phyloP scores from a whole-genome alignment of 2,888 invertebrate genomes.

The Cancer borealis region DNA sequence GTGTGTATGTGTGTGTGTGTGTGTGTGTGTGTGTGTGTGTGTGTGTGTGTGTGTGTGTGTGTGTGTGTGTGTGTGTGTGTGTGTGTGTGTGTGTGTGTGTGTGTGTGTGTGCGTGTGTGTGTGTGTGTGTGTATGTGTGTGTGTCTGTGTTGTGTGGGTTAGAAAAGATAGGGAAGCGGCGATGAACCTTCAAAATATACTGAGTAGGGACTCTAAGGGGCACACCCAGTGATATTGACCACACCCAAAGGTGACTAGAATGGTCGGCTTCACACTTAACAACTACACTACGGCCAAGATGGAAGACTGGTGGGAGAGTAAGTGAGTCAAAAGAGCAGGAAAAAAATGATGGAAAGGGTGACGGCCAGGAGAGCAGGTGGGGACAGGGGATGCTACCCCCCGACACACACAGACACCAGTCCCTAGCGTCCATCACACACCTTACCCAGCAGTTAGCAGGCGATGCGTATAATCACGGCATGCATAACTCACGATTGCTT shows the following conservation, averaged over 20 bases:
- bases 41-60: constrained; percentile 52
- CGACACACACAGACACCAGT: neutral
- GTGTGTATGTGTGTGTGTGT: too few relatives aligned
- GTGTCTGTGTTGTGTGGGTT: neutral
- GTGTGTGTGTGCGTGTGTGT: constrained; percentile 23
- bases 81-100: constrained; percentile 22
- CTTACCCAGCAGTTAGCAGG: neutral
- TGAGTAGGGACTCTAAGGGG: neutral
- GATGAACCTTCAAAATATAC: neutral
- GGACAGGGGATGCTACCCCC: neutral
- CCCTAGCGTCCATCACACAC: constrained; percentile 50
- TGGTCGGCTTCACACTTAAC: neutral
- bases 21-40: too few relatives aligned
- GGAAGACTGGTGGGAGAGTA: neutral
- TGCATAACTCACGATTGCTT: constrained; percentile 53
- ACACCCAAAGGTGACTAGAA: neutral
- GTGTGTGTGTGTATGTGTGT: neutral
- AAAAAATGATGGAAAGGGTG: neutral
- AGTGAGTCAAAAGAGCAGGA: neutral
- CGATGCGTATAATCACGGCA: constrained; percentile 49
- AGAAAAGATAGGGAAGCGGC: neutral
- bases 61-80: constrained; percentile 52
- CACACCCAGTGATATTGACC: neutral
- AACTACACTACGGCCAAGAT: neutral
- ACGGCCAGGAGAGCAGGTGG: neutral